Conservation (phyloP, 2,888 invertebrate genomes). For the Eupsilia transversa region DNA sequence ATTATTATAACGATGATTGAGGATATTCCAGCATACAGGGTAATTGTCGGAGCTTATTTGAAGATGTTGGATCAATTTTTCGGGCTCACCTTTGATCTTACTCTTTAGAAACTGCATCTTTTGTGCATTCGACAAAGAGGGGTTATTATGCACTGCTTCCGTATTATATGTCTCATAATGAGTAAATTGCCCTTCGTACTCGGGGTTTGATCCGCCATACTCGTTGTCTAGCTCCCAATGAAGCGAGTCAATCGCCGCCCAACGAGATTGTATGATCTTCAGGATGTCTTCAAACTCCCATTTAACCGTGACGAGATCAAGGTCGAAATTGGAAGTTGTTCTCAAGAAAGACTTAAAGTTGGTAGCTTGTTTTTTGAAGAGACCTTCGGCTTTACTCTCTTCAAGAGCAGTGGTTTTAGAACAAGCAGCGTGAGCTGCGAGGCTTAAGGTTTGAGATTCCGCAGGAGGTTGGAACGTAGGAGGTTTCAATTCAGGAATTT, state of each 20-base stretch:
- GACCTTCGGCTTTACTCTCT: slow-evolving; percentile 8
- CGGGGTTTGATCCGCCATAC: not conserved
- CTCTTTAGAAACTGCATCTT: too few relatives aligned
- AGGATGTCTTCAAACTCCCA: slow-evolving; percentile 35
- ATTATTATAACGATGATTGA: slow-evolving; percentile 31
- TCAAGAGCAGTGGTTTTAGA: slow-evolving; percentile 8
- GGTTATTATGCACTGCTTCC: too few relatives aligned
- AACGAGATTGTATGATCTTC: slow-evolving; percentile 16
- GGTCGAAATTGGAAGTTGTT: slow-evolving; percentile 14
- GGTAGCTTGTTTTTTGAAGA: slow-evolving; percentile 25
- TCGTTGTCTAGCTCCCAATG: slow-evolving; percentile 3
- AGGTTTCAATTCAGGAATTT: slow-evolving; percentile 20
- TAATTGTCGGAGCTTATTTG: slow-evolving; percentile 13
- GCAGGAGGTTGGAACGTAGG: slow-evolving; percentile 20
- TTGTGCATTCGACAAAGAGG: too few relatives aligned
- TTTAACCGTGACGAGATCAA: slow-evolving; percentile 27
- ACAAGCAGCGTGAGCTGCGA: not conserved
- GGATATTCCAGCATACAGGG: slow-evolving; percentile 14
- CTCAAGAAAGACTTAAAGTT: slow-evolving; percentile 30
- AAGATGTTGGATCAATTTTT: slow-evolving; percentile 1
- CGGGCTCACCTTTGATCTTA: not conserved
- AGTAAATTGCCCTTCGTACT: slow-evolving; percentile 25
- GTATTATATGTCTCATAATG: slow-evolving; percentile 17
- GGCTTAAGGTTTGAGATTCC: not conserved
- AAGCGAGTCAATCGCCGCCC: too few relatives aligned